phyloP scores from a whole-genome alignment of 2,113 vertebrate genomes.

The Ivindomyrus marchei region DNA sequence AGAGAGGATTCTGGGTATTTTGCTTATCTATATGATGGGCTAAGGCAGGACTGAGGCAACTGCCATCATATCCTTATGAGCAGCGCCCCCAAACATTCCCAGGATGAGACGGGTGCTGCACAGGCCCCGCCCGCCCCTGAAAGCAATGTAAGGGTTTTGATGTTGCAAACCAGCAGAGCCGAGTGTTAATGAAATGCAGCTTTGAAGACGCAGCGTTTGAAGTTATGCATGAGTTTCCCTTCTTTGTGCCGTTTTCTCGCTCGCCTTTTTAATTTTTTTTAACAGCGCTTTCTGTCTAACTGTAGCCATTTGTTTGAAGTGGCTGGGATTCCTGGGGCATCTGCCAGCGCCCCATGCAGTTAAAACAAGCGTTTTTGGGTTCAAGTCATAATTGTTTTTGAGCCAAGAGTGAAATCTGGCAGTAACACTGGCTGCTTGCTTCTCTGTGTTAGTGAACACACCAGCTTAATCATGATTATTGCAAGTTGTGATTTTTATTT shows the following conservation, averaged over 20 bases:
- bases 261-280: not conserved
- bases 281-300: not conserved
- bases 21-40: not conserved
- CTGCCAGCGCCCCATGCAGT: conserved; percentile 6
- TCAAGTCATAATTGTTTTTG: not conserved
- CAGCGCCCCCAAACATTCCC: not conserved
- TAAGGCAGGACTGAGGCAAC: not conserved
- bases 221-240: conserved; percentile 63
- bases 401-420: not conserved
- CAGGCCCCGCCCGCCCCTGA: conserved; percentile 28
- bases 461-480: not conserved
- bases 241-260: conserved; percentile 52
- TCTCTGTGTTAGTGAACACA: not conserved
- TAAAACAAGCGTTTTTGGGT: conserved; percentile 5
- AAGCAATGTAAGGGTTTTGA: conserved; percentile 48
- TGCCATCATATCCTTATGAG: not conserved
- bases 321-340: conserved; percentile 11
- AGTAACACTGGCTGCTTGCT: not conserved
- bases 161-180: conserved; percentile 47
- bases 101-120: not conserved
- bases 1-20: not conserved
- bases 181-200: conserved; percentile 61
- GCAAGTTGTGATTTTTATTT: not conserved
- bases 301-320: conserved; percentile 1
- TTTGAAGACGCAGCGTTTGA: conserved; percentile 63